phyloP scores from a whole-genome alignment of 2,888 invertebrate species.

The Ichneumoninae sp. region DNA sequence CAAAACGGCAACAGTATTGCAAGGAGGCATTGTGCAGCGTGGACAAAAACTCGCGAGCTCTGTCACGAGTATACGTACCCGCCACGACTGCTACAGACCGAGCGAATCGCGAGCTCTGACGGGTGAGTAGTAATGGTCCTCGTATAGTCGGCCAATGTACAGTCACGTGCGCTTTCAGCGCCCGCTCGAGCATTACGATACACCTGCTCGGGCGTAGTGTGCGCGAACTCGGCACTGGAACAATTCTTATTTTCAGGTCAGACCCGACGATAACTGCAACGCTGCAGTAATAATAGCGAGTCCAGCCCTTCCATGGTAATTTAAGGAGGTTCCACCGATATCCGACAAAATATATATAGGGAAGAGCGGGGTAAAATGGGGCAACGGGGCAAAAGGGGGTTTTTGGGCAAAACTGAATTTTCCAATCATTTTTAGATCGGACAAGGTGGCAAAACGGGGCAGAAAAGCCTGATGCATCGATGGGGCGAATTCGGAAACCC shows the following conservation, averaged over 20 bases:
- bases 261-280: background rate
- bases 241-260: slow-evolving; percentile 33
- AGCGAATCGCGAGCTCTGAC: slow-evolving; percentile 58
- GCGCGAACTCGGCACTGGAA: background rate
- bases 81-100: slow-evolving; percentile 34
- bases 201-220: background rate
- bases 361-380: no score
- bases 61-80: slow-evolving; percentile 32
- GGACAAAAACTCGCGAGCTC: slow-evolving; percentile 49
- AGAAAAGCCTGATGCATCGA: no score
- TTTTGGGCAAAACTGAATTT: no score
- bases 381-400: no score
- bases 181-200: slow-evolving; percentile 17
- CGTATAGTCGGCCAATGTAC: slow-evolving; percentile 57
- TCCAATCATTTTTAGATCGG: no score
- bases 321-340: background rate
- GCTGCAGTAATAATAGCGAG: background rate
- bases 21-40: slow-evolving; percentile 51
- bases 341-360: background rate
- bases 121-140: slow-evolving; percentile 67
- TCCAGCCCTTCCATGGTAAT: background rate
- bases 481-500: no score
- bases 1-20: slow-evolving; percentile 49
- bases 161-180: slow-evolving; percentile 40
- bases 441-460: no score